Percentiles rank a stretch among this genome's conserved stretches.
These are phyloP conservation scores for Drosophila falleni DNA, from an alignment of 2,888 invertebrate species.

Conservation along the genomic window DNA sequence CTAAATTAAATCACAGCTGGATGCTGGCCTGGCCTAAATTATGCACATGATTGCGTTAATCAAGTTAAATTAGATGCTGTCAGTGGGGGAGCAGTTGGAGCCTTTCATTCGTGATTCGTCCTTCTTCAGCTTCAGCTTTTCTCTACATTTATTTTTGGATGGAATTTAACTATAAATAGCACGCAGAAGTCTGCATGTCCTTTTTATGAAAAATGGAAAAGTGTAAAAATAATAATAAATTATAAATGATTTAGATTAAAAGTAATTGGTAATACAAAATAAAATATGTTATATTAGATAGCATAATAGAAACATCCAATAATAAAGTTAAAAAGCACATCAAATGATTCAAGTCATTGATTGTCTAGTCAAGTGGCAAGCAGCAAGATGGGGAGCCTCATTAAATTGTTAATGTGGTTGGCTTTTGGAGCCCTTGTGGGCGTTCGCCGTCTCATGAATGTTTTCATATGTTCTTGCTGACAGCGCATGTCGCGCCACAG, in stretches of 20 bases:
- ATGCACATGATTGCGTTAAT: conserved; percentile 66
- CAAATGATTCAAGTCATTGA: conserved; percentile 46
- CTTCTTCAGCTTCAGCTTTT: background rate
- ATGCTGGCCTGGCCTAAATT: conserved; percentile 39
- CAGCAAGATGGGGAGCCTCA: conserved; percentile 57
- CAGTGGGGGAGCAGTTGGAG: conserved; percentile 34
- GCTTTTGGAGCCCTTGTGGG: conserved; percentile 38
- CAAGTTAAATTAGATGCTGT: conserved; percentile 56
- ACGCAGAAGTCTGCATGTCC: background rate
- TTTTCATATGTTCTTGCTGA: conserved; percentile 18
- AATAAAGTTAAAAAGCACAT: conserved; percentile 24
- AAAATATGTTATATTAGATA: background rate
- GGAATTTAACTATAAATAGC: conserved; percentile 39
- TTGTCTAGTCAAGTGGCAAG: conserved; percentile 67
- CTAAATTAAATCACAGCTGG: conserved; percentile 36
- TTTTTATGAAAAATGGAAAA: background rate
- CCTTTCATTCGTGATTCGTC: conserved; percentile 45
- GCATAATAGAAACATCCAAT: conserved; percentile 16
- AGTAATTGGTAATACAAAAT: conserved; percentile 1
- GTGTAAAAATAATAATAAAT: background rate
- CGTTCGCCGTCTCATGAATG: conserved; percentile 15
- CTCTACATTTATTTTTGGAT: conserved; percentile 2
- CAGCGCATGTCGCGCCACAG: conserved; percentile 27
- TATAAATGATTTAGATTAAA: background rate
- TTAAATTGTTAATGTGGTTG: conserved; percentile 73